Evolutionary conservation across 2,113 vertebrate genomes (phyloP).

Genomic region (Ranitomeya imitator): DNA sequence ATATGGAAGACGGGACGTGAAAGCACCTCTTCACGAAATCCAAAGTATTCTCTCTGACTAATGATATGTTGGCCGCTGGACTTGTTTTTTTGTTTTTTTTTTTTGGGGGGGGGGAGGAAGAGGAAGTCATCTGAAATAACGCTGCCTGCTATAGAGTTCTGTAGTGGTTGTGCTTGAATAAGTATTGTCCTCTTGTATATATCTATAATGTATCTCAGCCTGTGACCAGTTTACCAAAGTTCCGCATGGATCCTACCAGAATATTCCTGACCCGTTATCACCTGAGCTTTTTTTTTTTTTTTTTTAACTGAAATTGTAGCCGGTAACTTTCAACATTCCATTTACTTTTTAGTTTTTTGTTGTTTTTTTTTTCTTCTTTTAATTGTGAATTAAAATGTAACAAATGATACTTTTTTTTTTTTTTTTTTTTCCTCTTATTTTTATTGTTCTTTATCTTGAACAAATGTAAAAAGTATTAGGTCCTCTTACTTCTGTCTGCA

Average conservation of each 20-base stretch:
- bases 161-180: background rate
- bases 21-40: background rate
- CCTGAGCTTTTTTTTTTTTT: background rate
- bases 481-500: background rate
- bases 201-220: background rate
- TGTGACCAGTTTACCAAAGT: background rate
- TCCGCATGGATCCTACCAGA: background rate
- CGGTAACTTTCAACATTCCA: background rate
- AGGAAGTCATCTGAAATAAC: background rate
- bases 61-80: constrained; percentile 27
- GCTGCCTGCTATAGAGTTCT: background rate
- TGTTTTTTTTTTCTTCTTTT: constrained; percentile 31
- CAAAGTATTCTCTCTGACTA: background rate
- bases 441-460: background rate
- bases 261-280: too few species aligned
- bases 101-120: too few species aligned
- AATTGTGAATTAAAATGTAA: constrained; percentile 37
- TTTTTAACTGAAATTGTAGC: background rate
- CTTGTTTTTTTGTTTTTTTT: background rate
- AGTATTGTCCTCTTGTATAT: constrained; percentile 7
- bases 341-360: constrained; percentile 2
- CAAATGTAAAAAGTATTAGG: background rate
- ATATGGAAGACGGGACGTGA: background rate
- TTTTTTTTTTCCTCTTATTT: constrained; percentile 6
- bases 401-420: background rate